phyloP scores from a whole-genome alignment of 2,888 invertebrate species.

The Argynnis bischoffii region DNA sequence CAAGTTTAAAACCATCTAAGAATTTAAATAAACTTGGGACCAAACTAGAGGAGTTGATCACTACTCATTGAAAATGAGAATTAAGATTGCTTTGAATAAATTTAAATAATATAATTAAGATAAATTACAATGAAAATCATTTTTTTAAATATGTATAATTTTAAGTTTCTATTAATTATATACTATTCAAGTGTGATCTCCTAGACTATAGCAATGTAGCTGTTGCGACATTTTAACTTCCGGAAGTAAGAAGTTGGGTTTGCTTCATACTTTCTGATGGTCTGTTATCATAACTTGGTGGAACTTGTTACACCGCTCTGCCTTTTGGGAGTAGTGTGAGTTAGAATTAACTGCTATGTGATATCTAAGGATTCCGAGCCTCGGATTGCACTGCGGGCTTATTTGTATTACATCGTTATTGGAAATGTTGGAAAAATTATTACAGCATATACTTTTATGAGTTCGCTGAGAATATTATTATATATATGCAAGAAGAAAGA shows the following conservation, averaged over 20 bases:
- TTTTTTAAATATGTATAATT: no score
- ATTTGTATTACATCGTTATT: neutral
- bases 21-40: no score
- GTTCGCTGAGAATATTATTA: no score
- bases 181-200: constrained; percentile 7
- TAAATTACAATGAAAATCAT: no score
- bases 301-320: constrained; percentile 40
- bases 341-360: constrained; percentile 32
- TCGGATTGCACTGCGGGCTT: neutral
- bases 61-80: no score
- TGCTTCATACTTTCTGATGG: constrained; percentile 45
- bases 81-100: no score
- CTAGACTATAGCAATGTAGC: constrained; percentile 31
- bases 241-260: constrained; percentile 45
- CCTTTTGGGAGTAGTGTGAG: constrained; percentile 36
- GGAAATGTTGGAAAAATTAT: neutral
- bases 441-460: neutral
- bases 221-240: constrained; percentile 44
- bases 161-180: no score
- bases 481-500: no score
- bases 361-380: constrained; percentile 12
- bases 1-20: no score
- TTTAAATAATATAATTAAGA: no score
- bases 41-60: no score
- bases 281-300: constrained; percentile 47